These are phyloP conservation scores for Gerris buenoi DNA, from an alignment of 1,140 invertebrate genomes.

Conservation along the genomic window DNA sequence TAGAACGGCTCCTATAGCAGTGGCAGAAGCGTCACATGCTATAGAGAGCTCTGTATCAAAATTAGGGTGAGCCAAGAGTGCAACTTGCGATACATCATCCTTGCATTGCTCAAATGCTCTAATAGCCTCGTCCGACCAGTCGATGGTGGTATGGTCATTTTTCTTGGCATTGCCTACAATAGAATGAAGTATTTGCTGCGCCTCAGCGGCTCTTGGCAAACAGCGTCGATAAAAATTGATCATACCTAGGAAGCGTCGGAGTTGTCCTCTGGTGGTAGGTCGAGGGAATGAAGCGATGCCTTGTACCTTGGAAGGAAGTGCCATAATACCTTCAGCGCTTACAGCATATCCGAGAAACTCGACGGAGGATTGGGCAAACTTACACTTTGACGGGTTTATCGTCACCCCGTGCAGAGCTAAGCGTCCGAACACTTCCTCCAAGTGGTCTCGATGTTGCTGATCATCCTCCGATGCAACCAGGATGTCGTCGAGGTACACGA, in stretches of 20 bases:
- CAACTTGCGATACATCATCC: slow-evolving; percentile 10
- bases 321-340: slow-evolving; percentile 23
- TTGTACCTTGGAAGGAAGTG: slow-evolving; percentile 19
- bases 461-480: slow-evolving; percentile 16
- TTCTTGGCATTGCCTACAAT: slow-evolving; percentile 10
- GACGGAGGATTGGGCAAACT: slow-evolving; percentile 4
- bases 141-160: slow-evolving; percentile 20
- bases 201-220: slow-evolving; percentile 11
- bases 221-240: slow-evolving; percentile 5
- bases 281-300: slow-evolving; percentile 18
- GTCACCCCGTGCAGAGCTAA: slow-evolving; percentile 9
- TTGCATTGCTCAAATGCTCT: slow-evolving; percentile 21
- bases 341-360: slow-evolving; percentile 25
- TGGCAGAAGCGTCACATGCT: neutral
- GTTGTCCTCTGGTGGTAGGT: slow-evolving; percentile 5
- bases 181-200: slow-evolving; percentile 10
- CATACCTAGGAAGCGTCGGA: slow-evolving; percentile 20
- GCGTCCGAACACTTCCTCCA: slow-evolving; percentile 19
- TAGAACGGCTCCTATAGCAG: slow-evolving; percentile 1
- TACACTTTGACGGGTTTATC: slow-evolving; percentile 17
- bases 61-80: slow-evolving; percentile 12
- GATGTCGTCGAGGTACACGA: slow-evolving; percentile 25
- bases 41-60: neutral
- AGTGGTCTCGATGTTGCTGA: slow-evolving; percentile 18
- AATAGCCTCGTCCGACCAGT: slow-evolving; percentile 20